Conservation (phyloP, 2,888 invertebrate species). For the Ochropacha duplaris region DNA sequence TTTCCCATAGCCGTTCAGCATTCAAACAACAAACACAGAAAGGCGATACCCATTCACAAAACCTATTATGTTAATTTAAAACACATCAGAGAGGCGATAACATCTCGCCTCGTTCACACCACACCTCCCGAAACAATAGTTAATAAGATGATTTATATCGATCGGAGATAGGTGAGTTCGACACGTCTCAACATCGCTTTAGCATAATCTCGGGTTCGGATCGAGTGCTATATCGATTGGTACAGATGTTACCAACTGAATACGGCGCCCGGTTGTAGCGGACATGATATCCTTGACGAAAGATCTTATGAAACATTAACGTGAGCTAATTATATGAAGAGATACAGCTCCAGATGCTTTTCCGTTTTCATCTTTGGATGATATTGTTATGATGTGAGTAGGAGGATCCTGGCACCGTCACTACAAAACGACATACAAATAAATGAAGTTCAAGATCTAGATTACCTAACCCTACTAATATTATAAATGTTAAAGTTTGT, state of each 20-base stretch:
- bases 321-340: not conserved
- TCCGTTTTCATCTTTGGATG: not conserved
- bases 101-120: slow-evolving; percentile 79
- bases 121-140: slow-evolving; percentile 83
- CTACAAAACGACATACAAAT: no score
- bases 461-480: no score
- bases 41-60: slow-evolving; percentile 80
- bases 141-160: slow-evolving; percentile 83
- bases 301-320: not conserved
- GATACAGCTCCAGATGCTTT: not conserved
- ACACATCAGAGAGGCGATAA: slow-evolving; percentile 77
- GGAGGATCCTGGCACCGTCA: no score
- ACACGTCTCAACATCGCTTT: slow-evolving; percentile 80
- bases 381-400: not conserved
- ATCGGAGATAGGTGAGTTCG: slow-evolving; percentile 73
- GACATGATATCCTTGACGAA: slow-evolving; percentile 18
- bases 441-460: no score
- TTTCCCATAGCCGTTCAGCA: slow-evolving; percentile 43
- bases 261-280: slow-evolving; percentile 31
- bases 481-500: no score
- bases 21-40: slow-evolving; percentile 71
- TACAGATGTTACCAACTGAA: slow-evolving; percentile 66
- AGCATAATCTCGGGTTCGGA: slow-evolving; percentile 77
- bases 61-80: slow-evolving; percentile 84
- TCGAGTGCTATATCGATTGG: slow-evolving; percentile 73